phyloP scores from a whole-genome alignment of 2,888 invertebrate species.

The Agrochola litura region DNA sequence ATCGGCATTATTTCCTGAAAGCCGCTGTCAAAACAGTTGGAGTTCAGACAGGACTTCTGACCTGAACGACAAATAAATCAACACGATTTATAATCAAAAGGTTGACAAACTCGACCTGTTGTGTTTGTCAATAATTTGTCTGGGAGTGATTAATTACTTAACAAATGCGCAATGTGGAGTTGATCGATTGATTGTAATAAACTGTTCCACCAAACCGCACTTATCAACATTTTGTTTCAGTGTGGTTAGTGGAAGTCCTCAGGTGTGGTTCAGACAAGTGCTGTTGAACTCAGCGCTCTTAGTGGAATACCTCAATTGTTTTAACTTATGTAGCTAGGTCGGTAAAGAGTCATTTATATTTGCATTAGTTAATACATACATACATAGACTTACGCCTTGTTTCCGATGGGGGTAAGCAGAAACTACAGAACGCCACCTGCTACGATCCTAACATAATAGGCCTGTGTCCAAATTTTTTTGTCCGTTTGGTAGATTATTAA shows the following conservation, averaged over 20 bases:
- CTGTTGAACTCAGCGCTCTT: no score
- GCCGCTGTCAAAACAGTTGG: conserved; percentile 17
- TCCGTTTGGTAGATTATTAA: no score
- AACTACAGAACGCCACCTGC: neutral
- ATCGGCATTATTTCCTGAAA: neutral
- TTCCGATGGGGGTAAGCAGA: neutral
- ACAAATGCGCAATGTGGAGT: neutral
- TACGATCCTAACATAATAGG: no score
- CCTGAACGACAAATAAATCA: conserved; percentile 53
- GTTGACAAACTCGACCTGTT: conserved; percentile 28
- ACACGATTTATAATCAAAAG: conserved; percentile 43
- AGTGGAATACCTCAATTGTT: neutral
- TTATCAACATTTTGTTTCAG: no score
- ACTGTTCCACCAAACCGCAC: no score
- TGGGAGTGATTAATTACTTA: conserved; percentile 33
- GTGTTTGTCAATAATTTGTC: conserved; percentile 40
- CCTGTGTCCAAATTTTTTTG: no score
- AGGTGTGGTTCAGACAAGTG: no score
- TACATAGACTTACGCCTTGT: neutral
- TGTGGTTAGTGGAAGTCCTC: no score
- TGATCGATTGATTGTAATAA: no score
- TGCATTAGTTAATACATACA: no score
- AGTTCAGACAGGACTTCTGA: conserved; percentile 8
- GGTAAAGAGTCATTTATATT: neutral
- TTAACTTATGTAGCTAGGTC: neutral